Base-by-base conservation (phyloP, 2,888 invertebrate species). In the Tiphia femorata region DNA sequence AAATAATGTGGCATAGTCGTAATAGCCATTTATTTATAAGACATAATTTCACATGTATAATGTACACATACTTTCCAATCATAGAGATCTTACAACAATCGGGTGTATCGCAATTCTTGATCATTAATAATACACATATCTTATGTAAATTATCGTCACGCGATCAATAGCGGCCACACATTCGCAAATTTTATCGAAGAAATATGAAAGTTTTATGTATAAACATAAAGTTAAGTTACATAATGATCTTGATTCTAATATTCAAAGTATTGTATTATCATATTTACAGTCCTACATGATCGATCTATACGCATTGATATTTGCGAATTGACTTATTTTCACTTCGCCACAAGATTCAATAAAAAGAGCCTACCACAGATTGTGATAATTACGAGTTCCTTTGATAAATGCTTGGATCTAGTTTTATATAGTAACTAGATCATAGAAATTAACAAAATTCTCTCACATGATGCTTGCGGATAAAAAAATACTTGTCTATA, bases 21-120 rank as follows among this genome's bases (percentile, higher is more conserved):
- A 61, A 62, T 69, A 66, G 61, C 55, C 52, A 50, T 76, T 77
- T 76, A 76, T 77, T 77, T 67, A 64, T 66, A 66, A 70, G 69
- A 72, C 46, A 70, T 72, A 64, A 59, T 65, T 73, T 67, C 64
- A 75, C 66, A 68, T 67, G 53, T 71, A 77, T 67, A 76, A 73
- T 75, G 54, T 75, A 74, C 65, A 75, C 58, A 62, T 63, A 68
- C 44, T 66, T 68, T 70, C 58, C 66, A 58, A 49, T 65, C 50
- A 33, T 52, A 42, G 47, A 27, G 46, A 47, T 37, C 57, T 55
- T 54, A 55, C 48, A 54, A 29, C 48, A 23, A 25, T 17, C 16
- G 30, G 12, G 40, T 20, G 21, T 29, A n/a, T 25, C 2, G 43
- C 27, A 27, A 5, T 33, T 33, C 33, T 6, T 6, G 7, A n/a